Percentiles rank a stretch among this genome's conserved stretches.
Evolutionary conservation across 2,113 vertebrate genomes (phyloP).

Genomic region (Percina caprodes): DNA sequence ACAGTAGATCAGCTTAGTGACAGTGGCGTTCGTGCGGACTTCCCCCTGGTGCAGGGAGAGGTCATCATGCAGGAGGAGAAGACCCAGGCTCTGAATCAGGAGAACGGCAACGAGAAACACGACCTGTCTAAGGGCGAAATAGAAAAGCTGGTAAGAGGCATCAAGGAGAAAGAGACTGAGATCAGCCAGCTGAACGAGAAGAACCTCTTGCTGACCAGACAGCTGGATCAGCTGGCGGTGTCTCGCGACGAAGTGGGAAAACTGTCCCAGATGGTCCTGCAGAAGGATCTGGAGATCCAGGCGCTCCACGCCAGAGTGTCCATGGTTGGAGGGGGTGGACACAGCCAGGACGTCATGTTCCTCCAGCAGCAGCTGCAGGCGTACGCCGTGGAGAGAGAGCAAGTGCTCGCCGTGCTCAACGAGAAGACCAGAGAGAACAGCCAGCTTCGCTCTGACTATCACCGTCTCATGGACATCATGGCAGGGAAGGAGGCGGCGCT

Average conservation of each 20-base stretch:
- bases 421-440: conserved; percentile 97
- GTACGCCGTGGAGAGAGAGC: conserved; percentile 91
- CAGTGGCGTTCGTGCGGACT: conserved; percentile 80
- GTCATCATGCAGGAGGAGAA: conserved; percentile 93
- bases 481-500: conserved; percentile 93
- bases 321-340: conserved; percentile 81
- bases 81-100: conserved; percentile 88
- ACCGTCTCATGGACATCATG: conserved; percentile 92
- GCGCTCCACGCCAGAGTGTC: conserved; percentile 90
- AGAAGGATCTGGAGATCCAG: conserved; percentile 96
- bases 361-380: conserved; percentile 95
- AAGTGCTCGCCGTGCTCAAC: conserved; percentile 92
- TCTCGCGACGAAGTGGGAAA: conserved; percentile 93
- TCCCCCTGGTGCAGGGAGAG: conserved; percentile 69
- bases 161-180: conserved; percentile 95
- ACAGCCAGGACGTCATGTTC: conserved; percentile 87
- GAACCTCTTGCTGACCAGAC: conserved; percentile 90
- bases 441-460: conserved; percentile 93
- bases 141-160: conserved; percentile 90
- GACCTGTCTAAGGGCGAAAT: conserved; percentile 96
- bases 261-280: conserved; percentile 91
- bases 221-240: conserved; percentile 90
- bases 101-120: conserved; percentile 96
- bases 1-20: conserved; percentile 86
- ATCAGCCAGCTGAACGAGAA: conserved; percentile 95